Evolutionary conservation across 2,113 vertebrate genomes (phyloP).

Genomic region (Nothocercus nigrocapillus): DNA sequence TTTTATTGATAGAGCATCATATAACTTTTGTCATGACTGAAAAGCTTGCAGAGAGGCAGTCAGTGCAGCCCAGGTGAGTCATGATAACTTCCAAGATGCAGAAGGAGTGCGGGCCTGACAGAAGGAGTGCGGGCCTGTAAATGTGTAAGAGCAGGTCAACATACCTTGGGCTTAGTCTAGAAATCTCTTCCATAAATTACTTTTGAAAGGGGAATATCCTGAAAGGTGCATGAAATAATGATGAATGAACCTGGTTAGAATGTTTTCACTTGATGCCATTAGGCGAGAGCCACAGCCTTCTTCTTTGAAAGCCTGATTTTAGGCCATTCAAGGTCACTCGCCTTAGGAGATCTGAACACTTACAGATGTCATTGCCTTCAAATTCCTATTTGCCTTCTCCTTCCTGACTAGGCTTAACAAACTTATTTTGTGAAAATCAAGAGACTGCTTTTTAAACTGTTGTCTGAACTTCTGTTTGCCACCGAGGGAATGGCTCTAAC

Average conservation of each 20-base stretch:
- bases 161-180: not conserved
- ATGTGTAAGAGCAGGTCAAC: not conserved
- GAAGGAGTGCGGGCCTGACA: not conserved
- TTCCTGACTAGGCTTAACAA: constrained; percentile 28
- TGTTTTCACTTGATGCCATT: not conserved
- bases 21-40: not conserved
- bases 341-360: not conserved
- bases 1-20: not conserved
- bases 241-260: not conserved
- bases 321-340: not conserved
- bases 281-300: not conserved
- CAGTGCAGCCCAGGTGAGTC: not conserved
- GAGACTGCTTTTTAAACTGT: not conserved
- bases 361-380: not conserved
- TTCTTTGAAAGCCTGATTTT: not conserved
- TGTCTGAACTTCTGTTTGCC: not conserved
- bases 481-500: constrained; percentile 2
- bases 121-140: not conserved
- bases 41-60: not conserved
- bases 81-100: not conserved
- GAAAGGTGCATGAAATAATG: not conserved
- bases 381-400: not conserved
- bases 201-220: not conserved
- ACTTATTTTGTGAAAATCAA: not conserved
- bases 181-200: not conserved